phyloP scores from a whole-genome alignment of 2,113 vertebrate species.

The Coptodon rendalli region DNA sequence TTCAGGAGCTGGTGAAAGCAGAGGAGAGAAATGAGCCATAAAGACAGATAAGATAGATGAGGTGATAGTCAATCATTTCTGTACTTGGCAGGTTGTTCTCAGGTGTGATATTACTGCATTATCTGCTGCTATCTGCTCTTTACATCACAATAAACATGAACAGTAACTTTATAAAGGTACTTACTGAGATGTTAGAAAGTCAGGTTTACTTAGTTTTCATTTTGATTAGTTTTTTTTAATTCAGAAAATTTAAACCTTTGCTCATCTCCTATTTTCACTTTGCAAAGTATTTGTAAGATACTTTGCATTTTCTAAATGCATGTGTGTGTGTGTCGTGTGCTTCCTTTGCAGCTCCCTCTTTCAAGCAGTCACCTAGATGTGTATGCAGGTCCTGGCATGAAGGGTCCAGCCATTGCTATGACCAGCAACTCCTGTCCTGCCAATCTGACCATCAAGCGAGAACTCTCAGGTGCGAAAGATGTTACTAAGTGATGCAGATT shows the following conservation, averaged over 20 bases:
- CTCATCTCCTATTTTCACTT: neutral
- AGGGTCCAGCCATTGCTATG: slow-evolving; percentile 83
- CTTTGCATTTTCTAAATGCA: neutral
- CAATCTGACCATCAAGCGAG: slow-evolving; percentile 89
- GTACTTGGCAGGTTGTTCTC: slow-evolving; percentile 21
- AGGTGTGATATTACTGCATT: slow-evolving; percentile 58
- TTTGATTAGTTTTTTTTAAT: neutral
- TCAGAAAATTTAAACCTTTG: neutral
- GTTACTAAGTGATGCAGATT: neutral
- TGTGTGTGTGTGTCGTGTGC: neutral
- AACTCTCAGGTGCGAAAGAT: slow-evolving; percentile 81
- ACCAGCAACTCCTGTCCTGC: slow-evolving; percentile 98
- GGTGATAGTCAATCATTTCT: slow-evolving; percentile 67
- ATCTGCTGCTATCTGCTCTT: slow-evolving; percentile 50
- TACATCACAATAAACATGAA: slow-evolving; percentile 54
- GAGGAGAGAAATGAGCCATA: slow-evolving; percentile 48
- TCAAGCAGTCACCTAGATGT: slow-evolving; percentile 95
- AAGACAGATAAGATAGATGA: slow-evolving; percentile 58
- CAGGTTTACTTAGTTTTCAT: neutral
- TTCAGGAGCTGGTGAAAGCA: slow-evolving; percentile 10
- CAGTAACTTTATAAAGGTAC: slow-evolving; percentile 32
- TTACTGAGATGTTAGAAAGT: slow-evolving; percentile 5
- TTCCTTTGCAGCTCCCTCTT: slow-evolving; percentile 81
- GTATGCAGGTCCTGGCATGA: slow-evolving; percentile 86
- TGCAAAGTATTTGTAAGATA: neutral